Base-by-base conservation (phyloP, 1,140 invertebrate species). In the Manduca sexta region DNA sequence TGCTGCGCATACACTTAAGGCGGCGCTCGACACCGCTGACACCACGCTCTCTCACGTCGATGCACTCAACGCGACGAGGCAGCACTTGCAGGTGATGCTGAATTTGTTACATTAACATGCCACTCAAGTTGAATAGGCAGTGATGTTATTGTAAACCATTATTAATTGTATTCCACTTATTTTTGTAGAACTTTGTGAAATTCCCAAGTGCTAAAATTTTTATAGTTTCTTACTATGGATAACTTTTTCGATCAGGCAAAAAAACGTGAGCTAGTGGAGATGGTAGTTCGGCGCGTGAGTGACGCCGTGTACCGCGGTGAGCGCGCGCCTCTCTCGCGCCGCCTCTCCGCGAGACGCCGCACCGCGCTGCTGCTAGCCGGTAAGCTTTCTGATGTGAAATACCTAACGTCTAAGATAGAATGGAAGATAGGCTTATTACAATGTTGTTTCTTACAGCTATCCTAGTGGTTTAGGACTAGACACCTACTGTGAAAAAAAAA, bases 1-100 rank as follows among this genome's bases (percentile, higher is more conserved):
- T 74, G 95, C 94, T n/a, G 95, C 95, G 37, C 90, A 94, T 65
- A 88, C 94, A 6, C 82, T 97, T 40, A 93, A 94, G 4, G 89
- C 89, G 39, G 91, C 92, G 1, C 74, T 92, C 2, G 82, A 89
- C 13, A 90, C 91, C 18, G 89, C 94, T 11, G 90, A 92, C 66
- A 92, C 91, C 14, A 90, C 88, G 40, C 81, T 97, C 34, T 89
- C 92, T 42, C 91, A 90, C 38, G 93, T 97, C 1, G 93, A 95
- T 62, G 96, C 93, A 14, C 83, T 98, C 21, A 88, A 91, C 60
- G 93, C 97, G 74, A 88, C 74, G n/a, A 64, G 69, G 2, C 58
- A 68, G 11, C 66, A 77, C 34, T 47, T 74, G 11, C 52, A 76
- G 68, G 70, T 77, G 26, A 10, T 26, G 0, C 8, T 26, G 8